These are phyloP conservation scores for Axinella damicornis DNA, from an alignment of 37 sponge, comb jelly and placozoan genomes.

Conservation along the genomic window DNA sequence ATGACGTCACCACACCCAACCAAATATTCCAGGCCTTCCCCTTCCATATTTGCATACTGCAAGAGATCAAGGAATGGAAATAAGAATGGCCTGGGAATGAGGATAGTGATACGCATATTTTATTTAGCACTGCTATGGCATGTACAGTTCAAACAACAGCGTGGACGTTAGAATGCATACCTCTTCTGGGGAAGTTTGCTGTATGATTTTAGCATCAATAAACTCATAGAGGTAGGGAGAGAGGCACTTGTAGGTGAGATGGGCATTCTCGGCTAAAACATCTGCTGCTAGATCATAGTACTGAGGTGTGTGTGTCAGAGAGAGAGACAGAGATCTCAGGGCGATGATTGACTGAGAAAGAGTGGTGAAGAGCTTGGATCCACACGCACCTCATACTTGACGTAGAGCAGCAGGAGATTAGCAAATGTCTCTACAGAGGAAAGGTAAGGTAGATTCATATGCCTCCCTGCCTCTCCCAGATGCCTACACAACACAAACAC, in stretches of 20 bases:
- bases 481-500: background rate
- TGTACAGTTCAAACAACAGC: too few relatives aligned
- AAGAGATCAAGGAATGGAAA: too few relatives aligned
- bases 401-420: slow-evolving; percentile 94
- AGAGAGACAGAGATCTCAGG: background rate
- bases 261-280: slow-evolving; percentile 96
- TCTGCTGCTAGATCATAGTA: slow-evolving; percentile 99
- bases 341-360: background rate
- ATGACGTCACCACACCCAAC: too few relatives aligned
- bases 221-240: slow-evolving; percentile 89
- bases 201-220: slow-evolving; percentile 90
- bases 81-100: too few relatives aligned
- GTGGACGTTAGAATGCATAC: slow-evolving; percentile 37
- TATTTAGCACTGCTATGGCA: too few relatives aligned
- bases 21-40: too few relatives aligned
- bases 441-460: background rate
- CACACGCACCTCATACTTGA: slow-evolving; percentile 85
- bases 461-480: background rate
- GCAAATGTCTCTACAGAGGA: slow-evolving; percentile 81
- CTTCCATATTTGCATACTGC: too few relatives aligned
- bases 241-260: slow-evolving; percentile 91
- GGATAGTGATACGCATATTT: too few relatives aligned
- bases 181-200: slow-evolving; percentile 94
- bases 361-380: too few relatives aligned
- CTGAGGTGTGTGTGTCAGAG: slow-evolving; percentile 34